Evolutionary conservation across 2,888 invertebrate species (phyloP).

Genomic region (Tenodera sinensis): DNA sequence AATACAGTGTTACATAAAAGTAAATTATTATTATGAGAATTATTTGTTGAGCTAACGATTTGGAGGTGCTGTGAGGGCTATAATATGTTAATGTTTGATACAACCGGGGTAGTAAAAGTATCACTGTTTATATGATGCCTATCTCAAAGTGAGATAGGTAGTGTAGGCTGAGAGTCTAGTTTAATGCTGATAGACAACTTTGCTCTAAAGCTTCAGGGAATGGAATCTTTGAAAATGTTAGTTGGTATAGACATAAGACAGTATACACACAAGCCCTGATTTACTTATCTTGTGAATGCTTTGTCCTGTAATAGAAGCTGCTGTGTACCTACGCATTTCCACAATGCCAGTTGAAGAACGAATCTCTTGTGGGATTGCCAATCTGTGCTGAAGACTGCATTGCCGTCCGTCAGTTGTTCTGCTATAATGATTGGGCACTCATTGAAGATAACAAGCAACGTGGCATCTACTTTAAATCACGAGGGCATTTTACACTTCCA

Average conservation of each 20-base stretch:
- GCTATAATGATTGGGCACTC: conserved; percentile 89
- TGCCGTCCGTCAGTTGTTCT: conserved; percentile 85
- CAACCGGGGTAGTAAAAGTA: no score
- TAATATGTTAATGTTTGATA: no score
- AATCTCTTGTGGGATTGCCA: conserved; percentile 67
- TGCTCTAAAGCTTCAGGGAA: background rate
- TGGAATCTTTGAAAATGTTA: background rate
- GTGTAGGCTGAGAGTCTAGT: no score
- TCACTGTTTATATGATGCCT: no score
- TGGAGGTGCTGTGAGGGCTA: no score
- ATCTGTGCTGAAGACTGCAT: conserved; percentile 92
- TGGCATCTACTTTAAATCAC: conserved; percentile 71
- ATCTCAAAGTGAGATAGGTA: no score
- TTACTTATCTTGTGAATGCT: background rate
- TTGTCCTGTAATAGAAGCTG: conserved; percentile 24
- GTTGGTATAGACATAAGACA: no score
- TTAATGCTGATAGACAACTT: no score
- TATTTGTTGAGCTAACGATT: no score
- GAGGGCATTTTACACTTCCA: conserved; percentile 85
- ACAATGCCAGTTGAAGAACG: conserved; percentile 65
- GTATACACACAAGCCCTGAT: no score
- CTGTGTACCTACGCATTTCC: conserved; percentile 62
- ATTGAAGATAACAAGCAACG: conserved; percentile 83
- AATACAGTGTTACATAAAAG: no score
- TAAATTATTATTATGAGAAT: no score